Conservation (phyloP, 2,113 vertebrate genomes). For the Elephantulus edwardii region DNA sequence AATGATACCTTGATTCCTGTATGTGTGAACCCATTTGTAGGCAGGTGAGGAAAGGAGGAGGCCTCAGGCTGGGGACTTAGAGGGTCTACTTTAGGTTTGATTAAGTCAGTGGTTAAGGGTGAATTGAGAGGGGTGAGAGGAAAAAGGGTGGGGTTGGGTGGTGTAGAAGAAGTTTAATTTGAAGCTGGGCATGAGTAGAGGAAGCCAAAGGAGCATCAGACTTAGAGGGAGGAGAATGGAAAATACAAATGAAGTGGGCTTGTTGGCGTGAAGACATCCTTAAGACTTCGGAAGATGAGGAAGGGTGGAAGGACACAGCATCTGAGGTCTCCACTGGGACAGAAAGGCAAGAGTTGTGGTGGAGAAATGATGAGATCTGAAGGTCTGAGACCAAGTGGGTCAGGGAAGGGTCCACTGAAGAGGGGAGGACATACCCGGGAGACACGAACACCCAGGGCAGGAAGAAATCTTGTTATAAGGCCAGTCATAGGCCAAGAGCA, state of each 20-base stretch:
- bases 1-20: too few species aligned
- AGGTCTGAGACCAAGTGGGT: not conserved
- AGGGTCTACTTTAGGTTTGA: not conserved
- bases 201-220: not conserved
- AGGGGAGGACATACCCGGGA: not conserved
- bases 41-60: not conserved
- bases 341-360: not conserved
- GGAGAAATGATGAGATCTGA: not conserved
- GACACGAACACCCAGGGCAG: accelerated
- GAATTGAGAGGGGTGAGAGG: not conserved
- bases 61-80: not conserved
- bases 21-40: not conserved
- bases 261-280: not conserved
- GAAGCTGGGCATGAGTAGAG: not conserved
- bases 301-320: not conserved
- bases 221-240: not conserved
- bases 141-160: not conserved
- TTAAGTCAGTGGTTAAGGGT: too few species aligned
- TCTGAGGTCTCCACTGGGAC: not conserved
- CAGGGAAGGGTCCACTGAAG: not conserved
- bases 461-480: not conserved
- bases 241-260: not conserved
- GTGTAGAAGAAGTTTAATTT: not conserved
- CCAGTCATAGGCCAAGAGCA: not conserved
- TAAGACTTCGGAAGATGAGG: not conserved